Evolutionary conservation across 2,888 invertebrate species (phyloP).

Genomic region (Erynnis tages): DNA sequence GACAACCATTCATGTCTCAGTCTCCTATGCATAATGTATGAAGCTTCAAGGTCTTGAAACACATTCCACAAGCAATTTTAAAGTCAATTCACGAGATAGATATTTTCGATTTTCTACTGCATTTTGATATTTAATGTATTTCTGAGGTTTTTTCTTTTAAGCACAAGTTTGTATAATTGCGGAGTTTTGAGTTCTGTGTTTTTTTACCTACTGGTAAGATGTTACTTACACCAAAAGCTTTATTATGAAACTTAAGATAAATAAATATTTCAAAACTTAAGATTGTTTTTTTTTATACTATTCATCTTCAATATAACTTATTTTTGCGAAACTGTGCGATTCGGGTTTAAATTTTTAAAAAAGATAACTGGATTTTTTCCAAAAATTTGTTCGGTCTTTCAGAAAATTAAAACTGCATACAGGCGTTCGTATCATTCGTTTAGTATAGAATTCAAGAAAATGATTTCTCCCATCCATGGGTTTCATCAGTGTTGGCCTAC

Average conservation of each 20-base stretch:
- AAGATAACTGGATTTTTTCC: too few species aligned
- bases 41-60: constrained; percentile 7
- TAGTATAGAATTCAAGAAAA: too few species aligned
- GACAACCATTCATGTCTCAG: too few species aligned
- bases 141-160: constrained; percentile 12
- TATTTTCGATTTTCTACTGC: constrained; percentile 26
- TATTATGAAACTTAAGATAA: constrained; percentile 37
- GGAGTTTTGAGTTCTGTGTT: constrained; percentile 20
- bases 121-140: constrained; percentile 21
- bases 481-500: too few species aligned
- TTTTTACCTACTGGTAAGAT: constrained; percentile 31
- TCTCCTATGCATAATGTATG: constrained; percentile 1
- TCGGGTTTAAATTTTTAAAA: too few species aligned
- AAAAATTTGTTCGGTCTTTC: too few species aligned
- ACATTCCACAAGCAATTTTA: constrained; percentile 39
- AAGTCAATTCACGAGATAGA: constrained; percentile 31
- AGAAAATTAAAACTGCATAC: too few species aligned
- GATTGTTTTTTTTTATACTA: neutral
- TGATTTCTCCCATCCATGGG: too few species aligned
- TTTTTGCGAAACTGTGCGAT: too few species aligned
- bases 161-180: constrained; percentile 24
- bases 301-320: too few species aligned
- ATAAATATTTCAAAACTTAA: constrained; percentile 18
- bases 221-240: constrained; percentile 37
- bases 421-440: too few species aligned